A percentile compares a stretch with the other conserved stretches of the same genome.
Evolutionary conservation across 2,113 vertebrate genomes (phyloP).

Genomic region (Catagonus wagneri): DNA sequence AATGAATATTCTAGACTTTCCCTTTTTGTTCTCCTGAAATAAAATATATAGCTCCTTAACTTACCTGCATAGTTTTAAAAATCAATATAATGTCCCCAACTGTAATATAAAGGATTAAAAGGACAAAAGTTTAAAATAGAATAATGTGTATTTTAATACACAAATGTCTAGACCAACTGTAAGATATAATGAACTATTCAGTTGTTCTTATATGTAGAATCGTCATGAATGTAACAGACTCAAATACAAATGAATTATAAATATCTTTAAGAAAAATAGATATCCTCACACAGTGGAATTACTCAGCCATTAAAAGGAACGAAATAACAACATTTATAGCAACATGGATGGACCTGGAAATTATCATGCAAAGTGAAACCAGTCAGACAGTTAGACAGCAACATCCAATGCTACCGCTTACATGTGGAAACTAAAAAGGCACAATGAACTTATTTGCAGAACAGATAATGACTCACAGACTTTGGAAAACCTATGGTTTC

Average conservation of each 20-base stretch:
- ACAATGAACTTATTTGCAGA: no score
- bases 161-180: not conserved
- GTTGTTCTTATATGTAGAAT: not conserved
- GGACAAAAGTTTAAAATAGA: not conserved
- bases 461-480: no score
- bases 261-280: no score
- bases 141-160: constrained; percentile 17
- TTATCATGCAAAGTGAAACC: no score
- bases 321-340: no score
- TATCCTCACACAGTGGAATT: no score
- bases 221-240: not conserved
- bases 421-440: no score
- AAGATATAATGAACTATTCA: not conserved
- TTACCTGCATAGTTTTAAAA: not conserved
- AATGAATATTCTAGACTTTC: not conserved
- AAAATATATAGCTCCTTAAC: constrained; percentile 38
- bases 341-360: no score
- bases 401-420: no score
- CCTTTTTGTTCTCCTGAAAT: constrained; percentile 27
- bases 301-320: no score
- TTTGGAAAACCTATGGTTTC: no score
- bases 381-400: no score
- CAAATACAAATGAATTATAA: not conserved
- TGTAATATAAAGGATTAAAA: constrained; percentile 32
- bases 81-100: not conserved